A percentile compares a stretch with the other conserved stretches of the same genome.
Evolutionary conservation across 2,113 vertebrate species (phyloP).

Genomic region (Pterocles burchelli): DNA sequence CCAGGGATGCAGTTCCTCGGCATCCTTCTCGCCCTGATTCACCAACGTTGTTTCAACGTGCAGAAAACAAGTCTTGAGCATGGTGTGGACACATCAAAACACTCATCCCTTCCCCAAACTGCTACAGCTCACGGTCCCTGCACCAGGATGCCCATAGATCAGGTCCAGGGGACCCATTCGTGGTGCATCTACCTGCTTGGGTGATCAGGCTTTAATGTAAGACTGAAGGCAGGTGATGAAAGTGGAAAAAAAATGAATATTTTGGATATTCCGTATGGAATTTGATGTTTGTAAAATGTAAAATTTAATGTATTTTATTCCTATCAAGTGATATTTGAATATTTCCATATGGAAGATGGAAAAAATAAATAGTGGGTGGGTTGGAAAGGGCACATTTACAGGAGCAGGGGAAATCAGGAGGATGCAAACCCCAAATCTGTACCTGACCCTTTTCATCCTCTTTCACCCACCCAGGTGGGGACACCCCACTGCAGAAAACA

Average conservation of each 20-base stretch:
- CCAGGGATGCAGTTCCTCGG: background rate
- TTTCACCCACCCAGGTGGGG: background rate
- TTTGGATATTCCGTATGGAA: too few species aligned
- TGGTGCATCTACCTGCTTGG: accelerated
- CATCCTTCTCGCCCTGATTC: background rate
- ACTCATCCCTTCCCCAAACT: background rate
- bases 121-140: accelerated
- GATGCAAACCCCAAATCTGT: background rate
- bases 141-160: background rate
- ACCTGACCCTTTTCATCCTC: background rate
- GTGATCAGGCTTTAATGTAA: accelerated
- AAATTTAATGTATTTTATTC: too few species aligned
- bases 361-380: background rate
- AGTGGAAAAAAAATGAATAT: too few species aligned
- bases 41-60: accelerated
- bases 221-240: background rate
- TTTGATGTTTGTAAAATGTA: too few species aligned
- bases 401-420: background rate
- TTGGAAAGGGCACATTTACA: background rate
- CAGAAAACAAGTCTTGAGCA: background rate
- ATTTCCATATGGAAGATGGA: too few species aligned
- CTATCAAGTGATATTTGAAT: too few species aligned
- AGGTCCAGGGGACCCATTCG: background rate
- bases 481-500: accelerated
- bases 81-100: background rate